Evolutionary conservation across 2,113 vertebrate species (phyloP), one percentile per base, ranked within the genome.

Genomic region (Epinephelus cyanopodus): DNA sequence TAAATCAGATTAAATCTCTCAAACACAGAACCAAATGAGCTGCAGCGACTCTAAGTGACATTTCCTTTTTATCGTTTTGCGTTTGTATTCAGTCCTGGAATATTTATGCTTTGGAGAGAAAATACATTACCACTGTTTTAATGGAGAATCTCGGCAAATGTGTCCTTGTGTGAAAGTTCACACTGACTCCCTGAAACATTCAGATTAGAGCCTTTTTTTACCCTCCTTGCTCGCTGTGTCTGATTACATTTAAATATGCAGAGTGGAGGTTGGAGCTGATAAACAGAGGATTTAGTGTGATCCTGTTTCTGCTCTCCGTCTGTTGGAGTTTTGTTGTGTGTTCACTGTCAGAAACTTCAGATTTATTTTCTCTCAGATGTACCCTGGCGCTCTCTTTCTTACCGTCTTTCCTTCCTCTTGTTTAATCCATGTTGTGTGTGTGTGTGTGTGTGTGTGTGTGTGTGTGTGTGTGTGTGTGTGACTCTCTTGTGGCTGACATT

Each of bases 231-330:
- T 52, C 27, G 29, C 52, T 54, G 79, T 39, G 74, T 48, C 64
- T 79, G 84, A 81, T 86, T 86, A 47, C 65, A 74, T 89, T 84
- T 70, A 87, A 84, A 82, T 83, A 91, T 79, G 78, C 85, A 91
- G 78, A 87, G 33, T 4, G 27, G 39, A 53, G 10, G 56, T 10
- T 67, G 58, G 42, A 81, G 53, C 63, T 63, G 62, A 58, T 79
- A 67, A 90, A 74, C 14, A 10, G 47, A 83, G 45, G 13, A 63
- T 81, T 25, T n/a, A 47, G 54, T 66, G 64, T 64, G 58, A 85
- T 78, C 70, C 62, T 64, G 29, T 56, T 70, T 54, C 61, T 69
- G 21, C n/a, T 56, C 12, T 65, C 45, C 6, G 3, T 82, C 64
- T 78, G 29, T 66, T 72, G 5, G 29, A 69, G 47, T 69, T 77